Evolutionary conservation across 2,888 invertebrate genomes (phyloP).

Genomic region (Venustoraphidia nigricollis): DNA sequence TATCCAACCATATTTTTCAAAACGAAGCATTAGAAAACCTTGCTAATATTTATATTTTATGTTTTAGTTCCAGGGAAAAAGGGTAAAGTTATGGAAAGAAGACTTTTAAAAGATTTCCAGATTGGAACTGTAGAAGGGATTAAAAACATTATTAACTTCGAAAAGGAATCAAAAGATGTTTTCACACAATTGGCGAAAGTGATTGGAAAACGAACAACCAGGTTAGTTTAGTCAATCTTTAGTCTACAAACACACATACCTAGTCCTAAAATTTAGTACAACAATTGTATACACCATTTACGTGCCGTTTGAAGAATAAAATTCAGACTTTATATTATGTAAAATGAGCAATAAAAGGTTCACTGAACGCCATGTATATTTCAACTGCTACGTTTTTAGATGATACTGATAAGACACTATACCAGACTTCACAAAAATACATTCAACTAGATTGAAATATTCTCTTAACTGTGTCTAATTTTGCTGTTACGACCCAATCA

Average conservation of each 20-base stretch:
- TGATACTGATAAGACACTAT: not conserved
- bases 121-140: slow-evolving; percentile 77
- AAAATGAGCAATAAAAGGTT: too few species aligned
- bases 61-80: slow-evolving; percentile 64
- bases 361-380: not conserved
- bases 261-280: too few species aligned
- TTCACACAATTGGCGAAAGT: slow-evolving; percentile 73
- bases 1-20: too few species aligned
- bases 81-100: slow-evolving; percentile 72
- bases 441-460: too few species aligned
- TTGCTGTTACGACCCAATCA: too few species aligned
- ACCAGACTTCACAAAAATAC: too few species aligned
- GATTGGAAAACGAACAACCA: slow-evolving; percentile 45
- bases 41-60: slow-evolving; percentile 4
- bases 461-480: not conserved
- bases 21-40: too few species aligned
- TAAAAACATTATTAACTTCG: slow-evolving; percentile 39
- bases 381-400: not conserved
- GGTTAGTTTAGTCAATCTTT: slow-evolving; percentile 6
- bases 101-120: slow-evolving; percentile 78
- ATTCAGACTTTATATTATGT: too few species aligned
- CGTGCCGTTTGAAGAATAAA: too few species aligned
- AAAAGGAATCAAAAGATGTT: slow-evolving; percentile 58
- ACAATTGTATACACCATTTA: too few species aligned
- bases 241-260: too few species aligned